Base-by-base conservation (phyloP, 1,140 invertebrate species). In the Ceratosolen solmsi region DNA sequence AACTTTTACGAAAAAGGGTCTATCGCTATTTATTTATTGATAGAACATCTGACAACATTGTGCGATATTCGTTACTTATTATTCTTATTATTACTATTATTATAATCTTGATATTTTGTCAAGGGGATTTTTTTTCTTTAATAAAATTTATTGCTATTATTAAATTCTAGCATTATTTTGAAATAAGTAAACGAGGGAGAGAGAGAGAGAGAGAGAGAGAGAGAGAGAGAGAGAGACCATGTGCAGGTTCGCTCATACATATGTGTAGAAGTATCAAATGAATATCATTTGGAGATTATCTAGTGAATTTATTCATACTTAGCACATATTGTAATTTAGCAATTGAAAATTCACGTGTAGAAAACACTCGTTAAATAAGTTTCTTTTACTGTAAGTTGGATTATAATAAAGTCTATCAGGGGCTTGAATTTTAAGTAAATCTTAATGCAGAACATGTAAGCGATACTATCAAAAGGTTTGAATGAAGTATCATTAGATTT, bases 401-500 rank as follows among this genome's bases (percentile, higher is more conserved):
- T 46, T 46, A 46, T 46, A 46, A 46, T 46, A 46, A 46, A 46
- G 13, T 8, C 13, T 46, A 46, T 46, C 7, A 5, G 7, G 13
- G 41, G 5, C 41, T 46, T 46, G 5, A 46, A 46, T 46, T 46
- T 46, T 4, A 58, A 58, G n/a, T 58, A 27, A 30, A 7, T 15
- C 58, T 63, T 41, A 41, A 41, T n/a, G 3, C 8, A 70, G 27
- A 9, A 15, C 17, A 15, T 22, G 2, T 11, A 9, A 20, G 20
- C 2, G n/a, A 41, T 70, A 70, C 13, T 30, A 51, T 56, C 51
- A 2, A 17, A 58, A 74, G 72, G 30, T 74, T 30, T 56, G 13
- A 30, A 17, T 74, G 30, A 74, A 58, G 51, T 36, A 56, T 33
- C 72, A 74, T 74, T 56, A 38, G 72, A n/a, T 46, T 58, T 33